Evolutionary conservation across 2,888 invertebrate species (phyloP).

Genomic region (Ashinkailepas kermadecensis): DNA sequence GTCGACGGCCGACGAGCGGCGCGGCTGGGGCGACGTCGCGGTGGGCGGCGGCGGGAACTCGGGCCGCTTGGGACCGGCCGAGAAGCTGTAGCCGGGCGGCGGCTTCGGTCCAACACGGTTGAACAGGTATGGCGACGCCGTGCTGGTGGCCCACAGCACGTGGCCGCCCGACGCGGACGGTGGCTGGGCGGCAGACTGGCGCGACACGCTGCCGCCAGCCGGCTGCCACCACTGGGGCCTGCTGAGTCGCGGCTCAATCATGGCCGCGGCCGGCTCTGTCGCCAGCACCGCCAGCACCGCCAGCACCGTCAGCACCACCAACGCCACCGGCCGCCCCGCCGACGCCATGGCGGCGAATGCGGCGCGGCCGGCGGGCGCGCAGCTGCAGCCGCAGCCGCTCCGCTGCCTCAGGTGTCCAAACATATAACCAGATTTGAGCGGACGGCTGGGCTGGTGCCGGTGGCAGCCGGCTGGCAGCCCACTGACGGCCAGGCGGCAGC

Average conservation of each 20-base stretch:
- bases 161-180: neutral
- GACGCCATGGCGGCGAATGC: neutral
- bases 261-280: neutral
- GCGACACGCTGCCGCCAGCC: neutral
- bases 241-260: neutral
- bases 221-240: neutral
- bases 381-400: neutral
- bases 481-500: no score
- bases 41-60: neutral
- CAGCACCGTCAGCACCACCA: neutral
- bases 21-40: neutral
- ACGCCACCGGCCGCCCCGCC: neutral
- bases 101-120: neutral
- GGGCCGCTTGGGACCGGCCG: neutral
- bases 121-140: neutral
- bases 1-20: neutral
- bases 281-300: neutral
- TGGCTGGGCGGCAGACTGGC: neutral
- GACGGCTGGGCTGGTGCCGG: no score
- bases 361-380: neutral
- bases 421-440: neutral
- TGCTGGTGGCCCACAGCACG: neutral
- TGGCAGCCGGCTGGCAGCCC: no score
- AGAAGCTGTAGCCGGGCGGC: constrained; percentile 7
- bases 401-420: neutral